These are phyloP conservation scores for Acronicta leporina DNA, from an alignment of 2,888 invertebrate species.

Conservation along the genomic window DNA sequence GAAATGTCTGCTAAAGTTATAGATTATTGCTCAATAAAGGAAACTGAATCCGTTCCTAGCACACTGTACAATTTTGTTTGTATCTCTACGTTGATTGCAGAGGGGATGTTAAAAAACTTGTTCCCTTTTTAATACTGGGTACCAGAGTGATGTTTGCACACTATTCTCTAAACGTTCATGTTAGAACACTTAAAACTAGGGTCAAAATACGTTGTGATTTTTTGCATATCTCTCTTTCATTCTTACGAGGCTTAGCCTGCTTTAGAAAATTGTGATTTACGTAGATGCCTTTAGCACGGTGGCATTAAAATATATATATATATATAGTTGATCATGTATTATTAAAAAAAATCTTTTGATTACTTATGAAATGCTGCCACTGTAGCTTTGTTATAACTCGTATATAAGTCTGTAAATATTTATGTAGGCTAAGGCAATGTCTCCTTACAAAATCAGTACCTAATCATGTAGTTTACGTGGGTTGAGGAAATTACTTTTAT, in stretches of 20 bases:
- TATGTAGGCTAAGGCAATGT: conserved; percentile 30
- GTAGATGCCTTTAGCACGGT: conserved; percentile 84
- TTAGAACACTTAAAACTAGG: conserved; percentile 42
- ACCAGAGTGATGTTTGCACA: conserved; percentile 20
- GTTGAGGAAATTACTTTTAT: conserved; percentile 34
- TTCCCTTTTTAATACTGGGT: not conserved
- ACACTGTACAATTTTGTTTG: conserved; percentile 69
- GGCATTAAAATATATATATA: conserved; percentile 62
- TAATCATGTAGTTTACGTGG: conserved; percentile 12
- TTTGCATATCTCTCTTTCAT: conserved; percentile 83
- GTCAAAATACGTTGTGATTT: conserved; percentile 79
- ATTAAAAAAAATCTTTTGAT: conserved; percentile 48
- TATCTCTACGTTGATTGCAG: conserved; percentile 19
- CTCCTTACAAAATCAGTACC: conserved; percentile 16
- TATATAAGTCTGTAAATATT: conserved; percentile 61
- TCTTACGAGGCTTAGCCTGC: conserved; percentile 78
- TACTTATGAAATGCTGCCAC: conserved; percentile 71
- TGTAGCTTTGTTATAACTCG: conserved; percentile 75
- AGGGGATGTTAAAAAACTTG: not conserved
- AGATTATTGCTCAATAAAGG: conserved; percentile 74
- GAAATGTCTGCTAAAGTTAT: conserved; percentile 24
- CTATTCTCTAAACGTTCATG: conserved; percentile 29
- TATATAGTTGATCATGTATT: conserved; percentile 35
- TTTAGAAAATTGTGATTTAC: conserved; percentile 80
- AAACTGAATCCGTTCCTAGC: conserved; percentile 75